Evolutionary conservation across 2,888 invertebrate genomes (phyloP).

Genomic region (Orchestes rusci): DNA sequence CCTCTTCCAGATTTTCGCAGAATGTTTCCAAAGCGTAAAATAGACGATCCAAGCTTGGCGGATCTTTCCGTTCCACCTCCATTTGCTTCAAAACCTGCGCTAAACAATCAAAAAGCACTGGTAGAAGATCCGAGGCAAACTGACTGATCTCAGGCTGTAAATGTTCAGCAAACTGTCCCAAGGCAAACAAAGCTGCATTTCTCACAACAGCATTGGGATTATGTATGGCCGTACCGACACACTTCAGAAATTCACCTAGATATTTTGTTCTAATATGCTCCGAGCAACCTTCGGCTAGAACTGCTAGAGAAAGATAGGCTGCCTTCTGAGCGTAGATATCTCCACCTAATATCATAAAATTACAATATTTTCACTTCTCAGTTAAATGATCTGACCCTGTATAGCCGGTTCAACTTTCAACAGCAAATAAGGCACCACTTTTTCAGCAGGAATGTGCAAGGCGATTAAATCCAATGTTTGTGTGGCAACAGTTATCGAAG

Average conservation of each 20-base stretch:
- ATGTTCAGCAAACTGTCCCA: constrained; percentile 76
- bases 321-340: constrained; percentile 62
- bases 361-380: not conserved
- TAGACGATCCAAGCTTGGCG: constrained; percentile 61
- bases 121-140: constrained; percentile 63
- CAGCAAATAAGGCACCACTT: constrained; percentile 64
- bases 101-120: constrained; percentile 64
- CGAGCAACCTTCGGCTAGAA: constrained; percentile 71
- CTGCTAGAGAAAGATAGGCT: constrained; percentile 65
- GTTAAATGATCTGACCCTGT: constrained; percentile 41
- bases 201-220: constrained; percentile 58
- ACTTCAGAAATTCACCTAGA: constrained; percentile 59
- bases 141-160: constrained; percentile 72
- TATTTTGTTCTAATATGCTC: constrained; percentile 67
- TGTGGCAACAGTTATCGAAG: constrained; percentile 60
- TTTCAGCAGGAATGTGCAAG: constrained; percentile 67
- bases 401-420: constrained; percentile 57
- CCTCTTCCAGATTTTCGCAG: constrained; percentile 68
- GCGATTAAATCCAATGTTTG: constrained; percentile 70
- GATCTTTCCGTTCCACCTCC: constrained; percentile 50
- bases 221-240: constrained; percentile 62
- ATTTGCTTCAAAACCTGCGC: constrained; percentile 53
- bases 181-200: constrained; percentile 69
- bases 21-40: constrained; percentile 76
- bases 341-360: constrained; percentile 19